Evolutionary conservation across 2,113 vertebrate species (phyloP).

Genomic region (Oncorhynchus nerka): DNA sequence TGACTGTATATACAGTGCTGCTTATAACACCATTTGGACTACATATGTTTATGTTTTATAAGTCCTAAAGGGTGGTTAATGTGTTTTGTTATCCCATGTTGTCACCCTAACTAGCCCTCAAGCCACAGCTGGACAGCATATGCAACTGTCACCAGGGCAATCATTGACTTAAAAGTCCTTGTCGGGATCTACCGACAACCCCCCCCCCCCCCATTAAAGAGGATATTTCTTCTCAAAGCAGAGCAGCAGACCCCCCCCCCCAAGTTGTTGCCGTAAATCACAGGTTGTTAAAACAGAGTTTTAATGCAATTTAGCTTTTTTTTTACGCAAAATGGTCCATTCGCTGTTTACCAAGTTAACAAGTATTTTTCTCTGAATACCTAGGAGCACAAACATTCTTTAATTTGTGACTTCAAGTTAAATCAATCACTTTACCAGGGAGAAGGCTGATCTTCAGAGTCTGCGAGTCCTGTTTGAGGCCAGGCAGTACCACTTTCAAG

Average conservation of each 20-base stretch:
- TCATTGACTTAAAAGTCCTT: not conserved
- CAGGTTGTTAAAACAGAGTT: not conserved
- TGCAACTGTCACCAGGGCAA: constrained; percentile 5
- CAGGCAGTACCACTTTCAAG: constrained; percentile 82
- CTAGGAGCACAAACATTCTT: not conserved
- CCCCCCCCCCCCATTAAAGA: not conserved
- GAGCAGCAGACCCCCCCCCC: not conserved
- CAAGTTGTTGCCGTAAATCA: not conserved
- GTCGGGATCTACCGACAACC: not conserved
- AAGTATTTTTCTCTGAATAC: not conserved
- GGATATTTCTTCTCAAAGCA: not conserved
- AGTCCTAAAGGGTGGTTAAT: not conserved
- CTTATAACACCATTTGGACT: not conserved
- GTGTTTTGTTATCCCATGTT: not conserved
- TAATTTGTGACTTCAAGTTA: not conserved
- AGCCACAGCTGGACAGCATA: constrained; percentile 17
- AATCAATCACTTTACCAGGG: constrained; percentile 76
- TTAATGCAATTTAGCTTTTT: no score
- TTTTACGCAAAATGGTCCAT: not conserved
- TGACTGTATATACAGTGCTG: not conserved
- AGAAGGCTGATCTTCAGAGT: constrained; percentile 76
- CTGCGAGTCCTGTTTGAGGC: constrained; percentile 79
- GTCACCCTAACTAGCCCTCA: not conserved
- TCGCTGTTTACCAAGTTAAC: not conserved
- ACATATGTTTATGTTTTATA: not conserved